These are phyloP conservation scores for Drosophila parabipectinata DNA, from an alignment of 1,140 invertebrate species.

Conservation along the genomic window DNA sequence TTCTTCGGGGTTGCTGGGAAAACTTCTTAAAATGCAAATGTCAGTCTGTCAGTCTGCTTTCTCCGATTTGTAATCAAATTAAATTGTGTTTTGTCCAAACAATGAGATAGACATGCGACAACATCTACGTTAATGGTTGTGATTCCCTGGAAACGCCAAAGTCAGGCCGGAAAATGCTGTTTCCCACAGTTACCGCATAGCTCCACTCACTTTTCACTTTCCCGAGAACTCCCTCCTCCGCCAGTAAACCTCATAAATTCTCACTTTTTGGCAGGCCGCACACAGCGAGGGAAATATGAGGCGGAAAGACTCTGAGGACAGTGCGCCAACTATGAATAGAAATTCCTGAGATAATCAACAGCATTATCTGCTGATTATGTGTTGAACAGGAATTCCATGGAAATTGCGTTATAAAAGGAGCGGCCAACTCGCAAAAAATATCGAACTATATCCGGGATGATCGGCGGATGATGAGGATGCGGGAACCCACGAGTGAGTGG, in stretches of 20 bases:
- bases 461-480: slow-evolving; percentile 69
- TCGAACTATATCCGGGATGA: slow-evolving; percentile 81
- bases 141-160: slow-evolving; percentile 30
- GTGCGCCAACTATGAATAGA: slow-evolving; percentile 61
- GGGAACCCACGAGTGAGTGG: slow-evolving; percentile 68
- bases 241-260: slow-evolving; percentile 44
- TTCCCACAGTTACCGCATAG: slow-evolving; percentile 41
- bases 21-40: slow-evolving; percentile 34
- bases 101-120: slow-evolving; percentile 33
- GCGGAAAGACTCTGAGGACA: slow-evolving; percentile 60
- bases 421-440: slow-evolving; percentile 60
- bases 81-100: slow-evolving; percentile 59
- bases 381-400: slow-evolving; percentile 63
- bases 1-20: slow-evolving; percentile 44
- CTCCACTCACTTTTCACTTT: slow-evolving; percentile 32
- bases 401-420: slow-evolving; percentile 69
- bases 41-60: slow-evolving; percentile 3
- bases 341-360: slow-evolving; percentile 78
- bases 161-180: slow-evolving; percentile 37
- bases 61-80: slow-evolving; percentile 69
- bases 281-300: slow-evolving; percentile 67
- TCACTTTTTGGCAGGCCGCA: slow-evolving; percentile 62
- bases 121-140: slow-evolving; percentile 23
- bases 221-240: slow-evolving; percentile 16
- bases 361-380: slow-evolving; percentile 77